phyloP scores from a whole-genome alignment of 2,888 invertebrate species.

The Archaeoteleia sp. region DNA sequence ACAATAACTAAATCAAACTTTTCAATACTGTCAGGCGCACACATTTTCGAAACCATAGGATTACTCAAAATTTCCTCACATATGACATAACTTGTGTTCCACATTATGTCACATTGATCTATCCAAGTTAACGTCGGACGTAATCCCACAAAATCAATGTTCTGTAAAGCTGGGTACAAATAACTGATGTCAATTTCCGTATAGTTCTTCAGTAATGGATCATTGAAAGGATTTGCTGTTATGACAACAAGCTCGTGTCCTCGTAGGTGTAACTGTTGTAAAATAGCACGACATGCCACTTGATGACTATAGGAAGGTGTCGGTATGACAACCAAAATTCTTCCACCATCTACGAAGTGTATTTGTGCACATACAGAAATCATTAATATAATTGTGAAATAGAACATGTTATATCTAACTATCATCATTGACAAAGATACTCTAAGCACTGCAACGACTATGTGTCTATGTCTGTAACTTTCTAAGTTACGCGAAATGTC shows the following conservation, averaged over 20 bases:
- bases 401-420: background rate
- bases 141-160: background rate
- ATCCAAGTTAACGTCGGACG: constrained; percentile 21
- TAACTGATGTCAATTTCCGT: constrained; percentile 72
- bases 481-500: too few relatives aligned
- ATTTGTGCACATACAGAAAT: background rate
- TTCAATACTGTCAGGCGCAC: constrained; percentile 60
- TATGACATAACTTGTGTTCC: fast-evolving
- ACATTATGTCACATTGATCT: background rate
- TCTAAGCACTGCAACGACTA: too few relatives aligned
- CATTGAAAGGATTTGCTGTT: constrained; percentile 75
- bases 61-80: constrained; percentile 54
- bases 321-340: constrained; percentile 74
- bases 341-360: constrained; percentile 55
- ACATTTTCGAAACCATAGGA: constrained; percentile 46
- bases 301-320: constrained; percentile 76
- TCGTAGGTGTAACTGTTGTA: constrained; percentile 72
- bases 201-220: constrained; percentile 68
- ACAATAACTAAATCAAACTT: constrained; percentile 78
- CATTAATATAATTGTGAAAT: background rate
- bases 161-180: background rate
- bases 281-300: constrained; percentile 73
- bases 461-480: too few relatives aligned
- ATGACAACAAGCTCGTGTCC: constrained; percentile 76
- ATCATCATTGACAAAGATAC: background rate